Base-by-base conservation (phyloP, 2,888 invertebrate genomes). In the Euzophera pinguis region DNA sequence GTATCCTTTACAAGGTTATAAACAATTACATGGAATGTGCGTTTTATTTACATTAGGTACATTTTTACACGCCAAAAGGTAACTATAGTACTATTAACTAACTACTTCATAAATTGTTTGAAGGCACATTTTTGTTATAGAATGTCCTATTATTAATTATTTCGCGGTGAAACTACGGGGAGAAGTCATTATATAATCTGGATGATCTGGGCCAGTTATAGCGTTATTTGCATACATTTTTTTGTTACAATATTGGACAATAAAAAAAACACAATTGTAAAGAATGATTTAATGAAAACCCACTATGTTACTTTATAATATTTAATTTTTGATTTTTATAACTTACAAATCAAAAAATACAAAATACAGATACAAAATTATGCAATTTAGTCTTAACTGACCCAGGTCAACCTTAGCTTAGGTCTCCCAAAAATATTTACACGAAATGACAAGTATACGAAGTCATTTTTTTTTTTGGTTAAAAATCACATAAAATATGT, bases 71-170 rank as follows among this genome's bases (percentile, higher is more conserved):
- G 75, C 73, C 81, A 65, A 81, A 76, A 70, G 72, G 73, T 73
- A 69, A 76, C 82, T 83, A 81, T 67, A 56, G 71, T 74, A 78
- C 71, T 74, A 78, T 65, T 72, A 53, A 67, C 73, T 78, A 76
- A 67, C 81, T 85, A 86, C 76, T 72, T 75, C 69, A 78, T 82
- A 81, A 78, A 84, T 81, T 79, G 75, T 73, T 85, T 69, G 81
- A 89, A 89, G 89, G 89, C 89, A 89, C 89, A 85, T 86, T 77
- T n/a, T 84, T 83, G 75, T 77, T 72, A 82, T 73, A 85, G 75
- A 75, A 81, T 74, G 71, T 78, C 74, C 81, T 83, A 84, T 74
- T 67, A 58, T 64, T 47, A 22, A 47, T 58, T 52, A 51, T 58
- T 51, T 53, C 54, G 12, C 32, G 47, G 37, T 45, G 52, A 52